Evolutionary conservation across 2,113 vertebrate species (phyloP), one percentile per base, ranked within the genome.

Genomic region (Pangasianodon gigas): DNA sequence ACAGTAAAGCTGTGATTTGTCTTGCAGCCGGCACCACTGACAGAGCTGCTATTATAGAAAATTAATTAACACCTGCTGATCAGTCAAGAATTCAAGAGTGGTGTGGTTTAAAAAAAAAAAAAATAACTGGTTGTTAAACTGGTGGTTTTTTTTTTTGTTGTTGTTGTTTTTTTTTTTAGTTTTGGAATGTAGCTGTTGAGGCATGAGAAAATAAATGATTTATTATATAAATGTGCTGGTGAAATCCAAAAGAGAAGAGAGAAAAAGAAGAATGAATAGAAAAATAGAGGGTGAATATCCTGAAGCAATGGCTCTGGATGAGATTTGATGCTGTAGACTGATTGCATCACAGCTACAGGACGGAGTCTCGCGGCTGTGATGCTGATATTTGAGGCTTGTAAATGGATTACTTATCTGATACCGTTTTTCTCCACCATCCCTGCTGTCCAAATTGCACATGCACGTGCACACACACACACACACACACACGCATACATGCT

Each of bases 291-390:
- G 24, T 29, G 58, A 46, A 26, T 85, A 29, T 62, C 37, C 58
- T 60, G 6, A n/a, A 65, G 84, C 84, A 2, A 84, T 44, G 21
- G 37, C 82, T 62, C 37, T 46, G 82, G 56, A 84, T 48, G 41
- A 46, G 41, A 85, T 85, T 85, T 85, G 54, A 84, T 84, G 41
- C 58, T 65, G 41, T 48, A 67, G 58, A 65, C 41, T 85, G 60
- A 85, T 85, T 85, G 84, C 58, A 65, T 65, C 24, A 67, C 58
- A 48, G 21, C 60, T 67, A 67, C 24, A 65, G 58, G 24, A 14
- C 26, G 14, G 41, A 16, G 26, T 65, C 58, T 65, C 46, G 58
- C 3, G 41, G 60, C 60, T 65, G 7, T n/a, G 26, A 85, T 46
- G 58, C 60, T 83, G 56, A 60, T 84, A 60, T 84, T 85, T 65